Evolutionary conservation across 1,140 invertebrate species (phyloP), one percentile per base, ranked within the genome.

Genomic region (Ridgeia piscesae): DNA sequence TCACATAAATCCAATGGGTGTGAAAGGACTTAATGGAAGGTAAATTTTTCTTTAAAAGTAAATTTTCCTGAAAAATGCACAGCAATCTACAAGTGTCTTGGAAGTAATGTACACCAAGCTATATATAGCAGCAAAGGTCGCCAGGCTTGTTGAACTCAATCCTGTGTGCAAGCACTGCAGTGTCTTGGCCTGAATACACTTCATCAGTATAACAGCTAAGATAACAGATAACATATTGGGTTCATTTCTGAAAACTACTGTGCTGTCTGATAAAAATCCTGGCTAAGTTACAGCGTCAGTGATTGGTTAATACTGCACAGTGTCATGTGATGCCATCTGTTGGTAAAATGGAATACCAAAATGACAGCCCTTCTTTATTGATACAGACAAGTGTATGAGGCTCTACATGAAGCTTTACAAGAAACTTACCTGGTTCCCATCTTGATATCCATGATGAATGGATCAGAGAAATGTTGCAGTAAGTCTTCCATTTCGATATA

Each of bases 361-460:
- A 42, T 42, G 42, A 4, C 42, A 42, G 11, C 11, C 42, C 11
- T 42, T 42, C 42, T 42, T 42, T 42, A 42, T 11, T 6, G 42
- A 4, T 42, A 42, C 42, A 42, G 11, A 77, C 27, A 77, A 77
- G 27, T 17, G 27, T 77, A 77, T 77, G 58, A 77, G 17, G 14
- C n/a, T 35, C 33, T n/a, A 93, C 31, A 34, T 91, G 17, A 88
- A 31, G 58, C 27, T 21, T 31, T 77, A 77, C 17, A 93, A 50
- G 8, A 21, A 50, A 88, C 94, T 92, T 92, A 95, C 95, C 95
- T 95, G 92, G 93, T 95, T 77, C 98, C 98, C 94, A 99, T 97
- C 96, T 99, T 99, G 95, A 98, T 99, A 95, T 99, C 98, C 98
- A 99, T 99, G 0, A 99, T 98, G 94, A 98, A 99, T 0, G 99